Evolutionary conservation across 2,113 vertebrate species (phyloP).

Genomic region (Periophthalmus modestus): DNA sequence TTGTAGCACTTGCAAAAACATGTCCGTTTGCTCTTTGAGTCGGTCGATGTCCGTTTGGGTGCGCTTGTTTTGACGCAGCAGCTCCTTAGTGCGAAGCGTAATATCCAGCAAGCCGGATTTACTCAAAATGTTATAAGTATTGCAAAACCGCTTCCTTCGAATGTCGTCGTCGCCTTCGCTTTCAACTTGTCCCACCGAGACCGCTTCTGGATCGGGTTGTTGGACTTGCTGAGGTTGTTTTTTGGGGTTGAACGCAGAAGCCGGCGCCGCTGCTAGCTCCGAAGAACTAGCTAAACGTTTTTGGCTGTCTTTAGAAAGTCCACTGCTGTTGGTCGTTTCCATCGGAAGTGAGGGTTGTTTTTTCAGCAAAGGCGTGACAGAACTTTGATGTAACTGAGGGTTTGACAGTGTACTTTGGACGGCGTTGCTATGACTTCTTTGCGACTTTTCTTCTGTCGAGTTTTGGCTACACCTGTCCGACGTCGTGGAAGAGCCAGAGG

Average conservation of each 20-base stretch:
- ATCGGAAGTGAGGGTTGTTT: conserved; percentile 17
- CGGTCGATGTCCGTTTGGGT: conserved; percentile 86
- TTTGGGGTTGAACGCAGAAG: conserved; percentile 6
- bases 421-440: conserved; percentile 19
- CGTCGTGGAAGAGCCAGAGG: conserved; percentile 27
- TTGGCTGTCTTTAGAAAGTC: conserved; percentile 40
- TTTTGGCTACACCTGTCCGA: conserved; percentile 48
- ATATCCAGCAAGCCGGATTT: conserved; percentile 88
- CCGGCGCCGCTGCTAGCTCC: conserved; percentile 17
- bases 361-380: conserved; percentile 40
- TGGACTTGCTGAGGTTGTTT: not conserved
- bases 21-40: conserved; percentile 84
- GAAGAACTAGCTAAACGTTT: conserved; percentile 16
- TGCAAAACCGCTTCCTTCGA: conserved; percentile 87
- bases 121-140: conserved; percentile 87
- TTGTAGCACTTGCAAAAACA: conserved; percentile 83
- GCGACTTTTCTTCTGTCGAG: conserved; percentile 51
- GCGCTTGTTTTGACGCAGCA: conserved; percentile 88
- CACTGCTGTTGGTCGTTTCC: conserved; percentile 38
- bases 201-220: not conserved
- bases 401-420: conserved; percentile 11
- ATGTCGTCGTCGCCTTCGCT: conserved; percentile 58
- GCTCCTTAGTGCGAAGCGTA: conserved; percentile 90
- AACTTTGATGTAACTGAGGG: conserved; percentile 27
- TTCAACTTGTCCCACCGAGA: not conserved